A percentile compares a stretch with the other conserved stretches of the same genome.
Evolutionary conservation across 2,797 vertebrate species (phyloP).

Genomic region (Danio kyathit): DNA sequence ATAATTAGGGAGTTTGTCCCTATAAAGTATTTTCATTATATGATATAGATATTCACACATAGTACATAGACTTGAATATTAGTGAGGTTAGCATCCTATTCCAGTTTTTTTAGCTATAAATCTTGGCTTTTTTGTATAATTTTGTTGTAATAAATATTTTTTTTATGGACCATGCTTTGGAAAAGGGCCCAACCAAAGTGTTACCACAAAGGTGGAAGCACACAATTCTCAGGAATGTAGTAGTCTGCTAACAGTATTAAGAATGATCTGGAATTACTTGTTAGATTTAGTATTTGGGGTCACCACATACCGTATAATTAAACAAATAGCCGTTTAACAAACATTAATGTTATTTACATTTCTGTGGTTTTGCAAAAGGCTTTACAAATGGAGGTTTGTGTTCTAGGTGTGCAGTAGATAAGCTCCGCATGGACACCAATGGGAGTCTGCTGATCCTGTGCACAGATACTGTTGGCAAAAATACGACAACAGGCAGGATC

Average conservation of each 20-base stretch:
- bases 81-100: neutral
- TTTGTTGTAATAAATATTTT: slow-evolving; percentile 10
- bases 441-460: slow-evolving; percentile 94
- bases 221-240: slow-evolving; percentile 1
- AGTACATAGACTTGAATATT: neutral
- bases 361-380: neutral
- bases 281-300: neutral
- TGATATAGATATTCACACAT: neutral
- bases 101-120: neutral
- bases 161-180: slow-evolving; percentile 7
- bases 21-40: neutral
- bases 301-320: neutral
- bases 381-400: slow-evolving; percentile 25
- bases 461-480: slow-evolving; percentile 92
- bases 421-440: slow-evolving; percentile 85
- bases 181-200: slow-evolving; percentile 7
- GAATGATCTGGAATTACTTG: neutral
- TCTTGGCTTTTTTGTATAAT: slow-evolving; percentile 1
- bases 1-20: neutral
- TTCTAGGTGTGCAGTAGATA: slow-evolving; percentile 93
- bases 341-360: neutral
- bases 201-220: slow-evolving; percentile 20
- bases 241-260: neutral
- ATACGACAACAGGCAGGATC: slow-evolving; percentile 91
- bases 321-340: slow-evolving; percentile 6